A percentile compares a stretch with the other conserved stretches of the same genome.
These are phyloP conservation scores for Glaucomys volans DNA, from an alignment of 2,113 vertebrate species.

Conservation along the genomic window DNA sequence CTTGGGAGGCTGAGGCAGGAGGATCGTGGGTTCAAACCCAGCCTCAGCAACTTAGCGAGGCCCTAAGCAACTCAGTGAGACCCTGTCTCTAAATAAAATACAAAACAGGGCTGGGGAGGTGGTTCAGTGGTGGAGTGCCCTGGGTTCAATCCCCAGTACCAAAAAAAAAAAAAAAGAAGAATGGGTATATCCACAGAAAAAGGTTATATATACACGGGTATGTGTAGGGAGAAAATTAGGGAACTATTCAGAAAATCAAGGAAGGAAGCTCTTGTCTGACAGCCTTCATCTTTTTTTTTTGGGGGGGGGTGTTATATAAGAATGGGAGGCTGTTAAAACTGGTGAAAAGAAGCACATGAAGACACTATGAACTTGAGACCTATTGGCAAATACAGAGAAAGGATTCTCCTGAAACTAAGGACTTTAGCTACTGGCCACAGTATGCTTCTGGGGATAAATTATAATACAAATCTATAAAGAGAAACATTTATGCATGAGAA, in stretches of 20 bases:
- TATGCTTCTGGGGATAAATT: conserved; percentile 23
- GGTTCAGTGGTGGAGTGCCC: too few relatives aligned
- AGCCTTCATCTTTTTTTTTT: not conserved
- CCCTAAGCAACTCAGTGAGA: too few relatives aligned
- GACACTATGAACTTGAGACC: not conserved
- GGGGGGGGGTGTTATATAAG: not conserved
- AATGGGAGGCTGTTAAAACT: not conserved
- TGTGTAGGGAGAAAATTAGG: not conserved
- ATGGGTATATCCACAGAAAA: not conserved
- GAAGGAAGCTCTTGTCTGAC: not conserved
- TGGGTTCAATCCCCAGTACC: too few relatives aligned
- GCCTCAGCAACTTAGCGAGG: too few relatives aligned
- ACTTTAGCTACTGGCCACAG: not conserved
- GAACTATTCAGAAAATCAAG: not conserved
- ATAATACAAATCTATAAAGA: conserved; percentile 16
- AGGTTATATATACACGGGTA: not conserved
- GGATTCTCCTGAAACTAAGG: not conserved
- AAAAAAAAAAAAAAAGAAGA: not conserved
- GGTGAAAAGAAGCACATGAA: not conserved
- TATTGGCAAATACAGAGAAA: conserved; percentile 16
- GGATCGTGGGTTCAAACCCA: too few relatives aligned
- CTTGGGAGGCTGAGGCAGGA: too few relatives aligned
- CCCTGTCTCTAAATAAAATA: too few relatives aligned
- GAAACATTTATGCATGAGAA: not conserved
- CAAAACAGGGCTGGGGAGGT: too few relatives aligned